A percentile compares a stretch with the other conserved stretches of the same genome.
Evolutionary conservation across 2,888 invertebrate genomes (phyloP).

Genomic region (Monoplex corrugatus): DNA sequence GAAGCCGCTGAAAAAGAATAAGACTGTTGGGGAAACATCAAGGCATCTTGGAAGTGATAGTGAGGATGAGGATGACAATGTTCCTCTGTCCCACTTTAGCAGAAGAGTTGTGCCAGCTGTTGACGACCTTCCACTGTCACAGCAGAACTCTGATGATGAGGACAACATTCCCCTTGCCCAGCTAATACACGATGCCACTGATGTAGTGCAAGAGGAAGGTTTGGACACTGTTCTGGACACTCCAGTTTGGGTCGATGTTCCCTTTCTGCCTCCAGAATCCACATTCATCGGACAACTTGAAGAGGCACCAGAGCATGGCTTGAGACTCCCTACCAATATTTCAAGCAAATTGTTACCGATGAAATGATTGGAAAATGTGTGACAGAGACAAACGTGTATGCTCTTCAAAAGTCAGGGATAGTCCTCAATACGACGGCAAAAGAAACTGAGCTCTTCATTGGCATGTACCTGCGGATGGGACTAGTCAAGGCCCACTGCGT

Average conservation of each 20-base stretch:
- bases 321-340: constrained; percentile 32
- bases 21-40: no score
- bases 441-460: constrained; percentile 53
- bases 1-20: not conserved
- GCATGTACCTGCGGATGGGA: constrained; percentile 54
- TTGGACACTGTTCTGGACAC: not conserved
- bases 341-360: constrained; percentile 25
- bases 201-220: not conserved
- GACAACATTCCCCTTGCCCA: not conserved
- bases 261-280: not conserved
- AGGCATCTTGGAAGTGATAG: no score
- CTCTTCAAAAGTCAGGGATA: constrained; percentile 46
- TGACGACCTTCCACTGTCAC: not conserved
- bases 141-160: not conserved
- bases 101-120: not conserved
- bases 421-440: constrained; percentile 48
- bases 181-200: not conserved
- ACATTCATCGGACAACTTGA: constrained; percentile 37
- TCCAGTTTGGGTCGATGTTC: not conserved
- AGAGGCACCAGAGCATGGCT: not conserved
- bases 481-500: constrained; percentile 49
- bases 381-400: constrained; percentile 14
- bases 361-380: constrained; percentile 26
- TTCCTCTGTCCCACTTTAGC: not conserved
- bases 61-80: not conserved